These are phyloP conservation scores for Zaprionus africanus DNA, from an alignment of 1,140 invertebrate species.

Conservation along the genomic window DNA sequence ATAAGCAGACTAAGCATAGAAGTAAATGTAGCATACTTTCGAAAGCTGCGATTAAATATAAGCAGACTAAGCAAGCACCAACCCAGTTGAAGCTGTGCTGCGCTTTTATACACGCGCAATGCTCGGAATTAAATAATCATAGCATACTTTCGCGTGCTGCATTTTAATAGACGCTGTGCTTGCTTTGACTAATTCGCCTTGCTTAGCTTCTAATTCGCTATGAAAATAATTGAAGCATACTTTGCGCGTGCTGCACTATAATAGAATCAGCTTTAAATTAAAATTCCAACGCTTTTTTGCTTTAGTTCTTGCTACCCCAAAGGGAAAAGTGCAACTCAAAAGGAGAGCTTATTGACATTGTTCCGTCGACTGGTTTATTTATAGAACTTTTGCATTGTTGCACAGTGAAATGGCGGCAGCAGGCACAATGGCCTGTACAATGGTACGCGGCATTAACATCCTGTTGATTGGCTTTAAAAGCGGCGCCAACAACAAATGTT, in stretches of 20 bases:
- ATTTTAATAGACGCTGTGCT: neutral
- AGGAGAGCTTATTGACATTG: neutral
- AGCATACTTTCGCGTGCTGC: neutral
- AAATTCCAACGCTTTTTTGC: neutral
- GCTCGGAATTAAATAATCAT: neutral
- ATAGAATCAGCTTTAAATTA: neutral
- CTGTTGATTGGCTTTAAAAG: conserved; percentile 66
- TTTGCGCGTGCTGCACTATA: neutral
- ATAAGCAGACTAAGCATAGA: neutral
- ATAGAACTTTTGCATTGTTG: conserved; percentile 8
- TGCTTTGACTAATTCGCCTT: neutral
- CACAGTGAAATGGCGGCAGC: neutral
- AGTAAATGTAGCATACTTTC: neutral
- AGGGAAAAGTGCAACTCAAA: neutral
- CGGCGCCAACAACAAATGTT: conserved; percentile 21
- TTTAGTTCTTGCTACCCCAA: neutral
- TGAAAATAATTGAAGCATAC: neutral
- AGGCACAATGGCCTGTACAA: conserved; percentile 8
- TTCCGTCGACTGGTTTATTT: neutral
- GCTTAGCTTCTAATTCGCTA: neutral
- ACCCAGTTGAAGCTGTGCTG: too few species aligned
- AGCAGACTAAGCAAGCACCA: neutral
- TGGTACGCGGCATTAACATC: conserved; percentile 33
- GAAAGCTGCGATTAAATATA: neutral
- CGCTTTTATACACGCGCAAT: too few species aligned